Conservation (phyloP, 1,140 invertebrate genomes). For the Arctopsyche grandis region DNA sequence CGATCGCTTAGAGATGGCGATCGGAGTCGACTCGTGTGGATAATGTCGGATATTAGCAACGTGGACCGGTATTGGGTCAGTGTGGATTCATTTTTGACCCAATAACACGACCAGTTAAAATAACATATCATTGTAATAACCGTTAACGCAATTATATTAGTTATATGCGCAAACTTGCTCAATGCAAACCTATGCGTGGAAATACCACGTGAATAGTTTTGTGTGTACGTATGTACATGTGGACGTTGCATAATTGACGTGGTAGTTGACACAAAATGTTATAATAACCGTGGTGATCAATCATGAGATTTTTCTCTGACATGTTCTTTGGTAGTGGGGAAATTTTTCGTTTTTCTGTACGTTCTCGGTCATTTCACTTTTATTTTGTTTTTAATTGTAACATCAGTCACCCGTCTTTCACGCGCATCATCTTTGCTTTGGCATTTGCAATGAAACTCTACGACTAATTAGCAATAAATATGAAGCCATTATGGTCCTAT, state of each 20-base stretch:
- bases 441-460: no score
- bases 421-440: no score
- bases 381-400: not conserved
- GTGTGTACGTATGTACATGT: not conserved
- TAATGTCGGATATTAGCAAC: slow-evolving; percentile 1
- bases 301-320: not conserved
- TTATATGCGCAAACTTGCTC: slow-evolving; percentile 13
- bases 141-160: slow-evolving; percentile 39
- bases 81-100: not conserved
- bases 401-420: not conserved
- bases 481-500: no score
- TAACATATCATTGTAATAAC: slow-evolving; percentile 36
- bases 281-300: not conserved
- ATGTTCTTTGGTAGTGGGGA: not conserved
- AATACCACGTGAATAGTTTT: no score
- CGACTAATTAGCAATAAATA: no score
- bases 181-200: not conserved
- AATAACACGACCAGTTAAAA: slow-evolving; percentile 13
- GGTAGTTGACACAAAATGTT: not conserved
- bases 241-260: not conserved
- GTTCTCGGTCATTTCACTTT: not conserved
- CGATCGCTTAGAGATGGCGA: no score
- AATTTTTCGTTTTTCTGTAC: not conserved
- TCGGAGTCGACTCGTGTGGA: not conserved
- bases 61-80: slow-evolving; percentile 12